Conservation (phyloP, 2,113 vertebrate genomes). For the Hirundichthys speculiger region DNA sequence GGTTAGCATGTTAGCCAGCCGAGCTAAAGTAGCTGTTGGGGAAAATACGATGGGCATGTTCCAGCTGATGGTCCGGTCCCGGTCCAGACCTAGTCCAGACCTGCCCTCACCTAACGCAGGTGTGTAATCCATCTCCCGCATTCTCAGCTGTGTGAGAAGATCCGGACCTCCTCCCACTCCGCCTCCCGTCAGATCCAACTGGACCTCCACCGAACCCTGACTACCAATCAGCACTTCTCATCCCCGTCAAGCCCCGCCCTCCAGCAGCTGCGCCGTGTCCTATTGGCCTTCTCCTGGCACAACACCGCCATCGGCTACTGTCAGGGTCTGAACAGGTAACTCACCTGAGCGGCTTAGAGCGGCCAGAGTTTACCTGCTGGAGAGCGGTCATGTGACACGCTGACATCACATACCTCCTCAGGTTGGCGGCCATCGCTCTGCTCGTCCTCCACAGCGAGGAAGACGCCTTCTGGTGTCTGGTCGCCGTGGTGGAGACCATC, state of each 20-base stretch:
- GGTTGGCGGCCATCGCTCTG: slow-evolving; percentile 90
- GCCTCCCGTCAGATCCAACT: slow-evolving; percentile 92
- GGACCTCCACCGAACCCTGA: slow-evolving; percentile 93
- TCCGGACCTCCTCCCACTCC: slow-evolving; percentile 78
- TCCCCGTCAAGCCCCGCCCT: slow-evolving; percentile 86
- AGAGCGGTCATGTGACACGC: not conserved
- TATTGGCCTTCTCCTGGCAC: slow-evolving; percentile 95
- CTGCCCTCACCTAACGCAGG: not conserved
- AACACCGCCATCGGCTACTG: slow-evolving; percentile 94
- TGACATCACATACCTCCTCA: slow-evolving; percentile 50
- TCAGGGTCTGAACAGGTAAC: slow-evolving; percentile 94
- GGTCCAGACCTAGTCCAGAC: not conserved
- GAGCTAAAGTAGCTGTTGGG: too few relatives aligned
- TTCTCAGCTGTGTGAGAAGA: slow-evolving; percentile 79
- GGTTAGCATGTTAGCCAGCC: too few relatives aligned
- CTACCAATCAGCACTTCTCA: slow-evolving; percentile 89
- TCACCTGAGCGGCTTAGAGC: not conserved
- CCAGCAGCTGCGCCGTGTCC: slow-evolving; percentile 87
- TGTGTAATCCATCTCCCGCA: slow-evolving; percentile 1
- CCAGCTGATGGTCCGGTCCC: too few relatives aligned
- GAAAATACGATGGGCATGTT: too few relatives aligned
- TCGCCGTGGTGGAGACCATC: slow-evolving; percentile 89
- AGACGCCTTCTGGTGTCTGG: slow-evolving; percentile 93
- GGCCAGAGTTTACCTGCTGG: too few relatives aligned
- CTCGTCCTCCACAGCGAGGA: slow-evolving; percentile 91